Evolutionary conservation across 2,888 invertebrate genomes (phyloP).

Genomic region (Caenorhabditis sp.): DNA sequence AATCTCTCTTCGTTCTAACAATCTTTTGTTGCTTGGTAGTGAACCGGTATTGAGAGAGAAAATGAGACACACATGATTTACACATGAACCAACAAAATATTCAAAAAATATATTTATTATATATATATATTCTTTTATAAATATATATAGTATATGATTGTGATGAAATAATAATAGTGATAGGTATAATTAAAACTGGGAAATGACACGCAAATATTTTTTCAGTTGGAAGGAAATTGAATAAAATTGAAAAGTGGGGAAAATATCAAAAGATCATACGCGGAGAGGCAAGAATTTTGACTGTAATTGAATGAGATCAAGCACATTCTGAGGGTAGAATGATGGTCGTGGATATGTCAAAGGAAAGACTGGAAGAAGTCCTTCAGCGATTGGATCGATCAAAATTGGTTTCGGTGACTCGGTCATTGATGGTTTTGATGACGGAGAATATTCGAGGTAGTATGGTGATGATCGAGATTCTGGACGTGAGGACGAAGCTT

Average conservation of each 20-base stretch:
- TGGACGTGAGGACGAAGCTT: slow-evolving; percentile 17
- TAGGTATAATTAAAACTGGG: slow-evolving; percentile 2
- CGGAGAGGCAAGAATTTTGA: slow-evolving; percentile 49
- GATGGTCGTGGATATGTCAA: slow-evolving; percentile 51
- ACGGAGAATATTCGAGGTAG: slow-evolving; percentile 59
- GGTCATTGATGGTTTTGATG: slow-evolving; percentile 50
- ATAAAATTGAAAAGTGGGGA: not conserved
- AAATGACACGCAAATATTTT: not conserved
- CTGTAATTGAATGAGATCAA: slow-evolving; percentile 41
- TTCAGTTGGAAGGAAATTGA: not conserved
- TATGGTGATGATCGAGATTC: slow-evolving; percentile 41
- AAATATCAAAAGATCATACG: slow-evolving; percentile 44
- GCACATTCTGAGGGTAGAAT: slow-evolving; percentile 33
- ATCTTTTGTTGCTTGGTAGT: not conserved
- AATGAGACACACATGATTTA: not conserved
- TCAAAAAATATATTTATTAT: not conserved
- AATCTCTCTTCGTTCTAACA: not conserved
- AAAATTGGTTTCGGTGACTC: slow-evolving; percentile 39
- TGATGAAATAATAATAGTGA: slow-evolving; percentile 24
- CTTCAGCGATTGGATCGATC: slow-evolving; percentile 59
- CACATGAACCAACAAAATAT: not conserved
- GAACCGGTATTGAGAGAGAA: not conserved
- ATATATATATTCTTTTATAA: slow-evolving; percentile 3
- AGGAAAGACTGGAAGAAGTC: slow-evolving; percentile 59
- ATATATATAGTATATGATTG: not conserved